Evolutionary conservation across 2,113 vertebrate species (phyloP), one percentile per base, ranked within the genome.

Genomic region (Colistium nudipinnis): DNA sequence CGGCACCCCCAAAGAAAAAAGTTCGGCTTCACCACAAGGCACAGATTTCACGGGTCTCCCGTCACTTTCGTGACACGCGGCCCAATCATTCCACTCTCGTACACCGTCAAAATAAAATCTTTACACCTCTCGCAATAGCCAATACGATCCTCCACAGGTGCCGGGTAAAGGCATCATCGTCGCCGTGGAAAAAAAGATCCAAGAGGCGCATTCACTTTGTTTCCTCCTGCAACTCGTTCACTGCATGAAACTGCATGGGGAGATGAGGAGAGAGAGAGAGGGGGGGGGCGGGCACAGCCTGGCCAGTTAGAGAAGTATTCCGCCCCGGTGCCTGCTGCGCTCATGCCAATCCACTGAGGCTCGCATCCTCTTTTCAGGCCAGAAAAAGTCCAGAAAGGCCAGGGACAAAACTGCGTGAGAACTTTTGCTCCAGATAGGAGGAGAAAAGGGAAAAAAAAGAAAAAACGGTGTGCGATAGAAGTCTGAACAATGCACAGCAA

Each of bases 401-500:
- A 53, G 24, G 27, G 38, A 49, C 47, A 43, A 67, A 73, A 79
- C 60, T 73, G 62, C 35, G 62, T 3, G 44, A 65, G 51, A 88
- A 88, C 76, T 84, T 88, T 74, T 59, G 24, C n/a, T 83, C 67
- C 67, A 56, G 36, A 24, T 36, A 25, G 14, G 30, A 79, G 33
- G 7, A 70, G 41, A 60, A 76, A 67, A 62, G 7, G 70, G 41
- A 60, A 76, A 67, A 62, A 38, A 54, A 62, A 49, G 68, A 84
- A 87, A 67, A 74, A 80, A 76, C 62, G 57, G 76, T 61, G 27
- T 20, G 33, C 68, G 12, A 62, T 9, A 77, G 52, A 89, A 86
- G 77, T 87, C 83, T 76, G 61, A 76, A 89, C 86, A 82, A 84
- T 84, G 84, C 62, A 79, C 72, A 45, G 79, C 74, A 85, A 90